Percentiles rank a stretch among this genome's conserved stretches.
phyloP scores from a whole-genome alignment of 1,140 invertebrate genomes.

The Theocolax elegans region DNA sequence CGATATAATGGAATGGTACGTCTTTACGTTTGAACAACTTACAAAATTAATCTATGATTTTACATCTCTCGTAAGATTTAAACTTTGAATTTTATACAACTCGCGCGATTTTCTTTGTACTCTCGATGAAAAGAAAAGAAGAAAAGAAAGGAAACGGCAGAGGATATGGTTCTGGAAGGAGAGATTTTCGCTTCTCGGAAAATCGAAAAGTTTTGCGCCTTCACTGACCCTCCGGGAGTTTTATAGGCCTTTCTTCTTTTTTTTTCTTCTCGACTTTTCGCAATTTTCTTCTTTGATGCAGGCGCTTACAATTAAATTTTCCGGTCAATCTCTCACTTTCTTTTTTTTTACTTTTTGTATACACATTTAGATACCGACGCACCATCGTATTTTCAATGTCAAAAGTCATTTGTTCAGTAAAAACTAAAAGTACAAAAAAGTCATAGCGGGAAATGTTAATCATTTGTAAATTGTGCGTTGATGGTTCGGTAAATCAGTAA shows the following conservation, averaged over 20 bases:
- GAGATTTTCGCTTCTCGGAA: constrained; percentile 6
- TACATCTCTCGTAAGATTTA: not conserved
- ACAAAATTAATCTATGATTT: no score
- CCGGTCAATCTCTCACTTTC: not conserved
- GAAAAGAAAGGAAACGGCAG: not conserved
- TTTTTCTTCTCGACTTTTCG: not conserved
- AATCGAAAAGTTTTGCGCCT: constrained; percentile 11
- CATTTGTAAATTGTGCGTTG: no score
- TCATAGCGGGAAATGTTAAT: no score
- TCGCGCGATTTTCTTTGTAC: not conserved
- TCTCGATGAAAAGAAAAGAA: not conserved
- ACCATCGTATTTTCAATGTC: not conserved
- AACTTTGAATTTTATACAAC: not conserved
- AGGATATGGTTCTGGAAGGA: not conserved
- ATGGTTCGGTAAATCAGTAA: no score
- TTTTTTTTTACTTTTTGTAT: not conserved
- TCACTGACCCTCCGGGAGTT: not conserved
- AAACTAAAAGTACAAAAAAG: no score
- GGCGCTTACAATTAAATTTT: not conserved
- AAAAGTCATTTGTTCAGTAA: not conserved
- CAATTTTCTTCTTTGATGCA: constrained; percentile 12
- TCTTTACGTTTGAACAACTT: no score
- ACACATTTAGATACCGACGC: not conserved
- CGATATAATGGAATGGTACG: no score
- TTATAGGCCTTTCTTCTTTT: not conserved